Percentiles rank a stretch among this genome's conserved stretches.
Conservation (phyloP, 2,797 vertebrate species). For the Sciaenops ocellatus region DNA sequence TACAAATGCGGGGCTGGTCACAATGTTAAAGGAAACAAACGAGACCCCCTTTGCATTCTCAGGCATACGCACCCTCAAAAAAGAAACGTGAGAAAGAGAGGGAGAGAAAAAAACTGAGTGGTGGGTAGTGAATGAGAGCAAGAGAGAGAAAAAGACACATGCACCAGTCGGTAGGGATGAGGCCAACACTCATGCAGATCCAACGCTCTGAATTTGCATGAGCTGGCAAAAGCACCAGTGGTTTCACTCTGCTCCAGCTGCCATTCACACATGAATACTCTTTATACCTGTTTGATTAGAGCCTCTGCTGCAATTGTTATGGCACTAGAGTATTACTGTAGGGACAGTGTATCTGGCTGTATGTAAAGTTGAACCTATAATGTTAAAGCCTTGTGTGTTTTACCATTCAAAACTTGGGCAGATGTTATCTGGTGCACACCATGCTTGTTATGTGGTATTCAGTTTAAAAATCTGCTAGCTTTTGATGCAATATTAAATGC, state of each 20-base stretch:
- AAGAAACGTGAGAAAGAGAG: constrained; percentile 5
- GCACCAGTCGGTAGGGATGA: constrained; percentile 23
- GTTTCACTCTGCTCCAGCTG: constrained; percentile 58
- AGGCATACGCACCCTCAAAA: neutral
- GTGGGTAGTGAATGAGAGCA: constrained; percentile 30
- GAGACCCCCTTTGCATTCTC: constrained; percentile 30
- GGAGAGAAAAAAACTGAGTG: neutral
- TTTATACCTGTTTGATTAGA: constrained; percentile 68
- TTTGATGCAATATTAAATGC: constrained; percentile 74
- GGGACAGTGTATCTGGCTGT: constrained; percentile 18
- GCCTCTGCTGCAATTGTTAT: constrained; percentile 25
- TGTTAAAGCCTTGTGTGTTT: constrained; percentile 19
- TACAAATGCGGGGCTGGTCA: neutral
- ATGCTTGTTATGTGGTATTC: constrained; percentile 47
- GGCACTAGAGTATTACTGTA: constrained; percentile 17
- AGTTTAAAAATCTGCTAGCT: constrained; percentile 66
- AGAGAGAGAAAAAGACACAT: constrained; percentile 11
- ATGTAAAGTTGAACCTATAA: constrained; percentile 33
- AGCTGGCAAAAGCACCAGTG: constrained; percentile 61
- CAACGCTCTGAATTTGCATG: constrained; percentile 66
- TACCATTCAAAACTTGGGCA: constrained; percentile 4
- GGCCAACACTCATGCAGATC: constrained; percentile 47
- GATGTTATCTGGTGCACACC: constrained; percentile 1
- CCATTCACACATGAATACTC: constrained; percentile 55
- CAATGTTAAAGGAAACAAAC: constrained; percentile 4